Percentiles rank a stretch among this genome's conserved stretches.
These are phyloP conservation scores for Polydesmus complanatus DNA, from an alignment of 2,888 invertebrate genomes.

Conservation along the genomic window DNA sequence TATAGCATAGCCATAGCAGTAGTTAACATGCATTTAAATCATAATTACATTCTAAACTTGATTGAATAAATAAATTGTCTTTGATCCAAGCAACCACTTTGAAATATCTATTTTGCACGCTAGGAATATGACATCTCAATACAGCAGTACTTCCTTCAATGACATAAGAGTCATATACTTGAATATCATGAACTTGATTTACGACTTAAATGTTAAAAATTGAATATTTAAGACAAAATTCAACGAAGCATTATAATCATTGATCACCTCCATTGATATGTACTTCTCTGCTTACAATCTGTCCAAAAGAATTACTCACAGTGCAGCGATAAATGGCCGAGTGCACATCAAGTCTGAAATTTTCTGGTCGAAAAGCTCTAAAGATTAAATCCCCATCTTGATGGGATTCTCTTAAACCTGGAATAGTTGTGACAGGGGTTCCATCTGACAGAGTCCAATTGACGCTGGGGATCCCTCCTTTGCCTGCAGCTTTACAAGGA, in stretches of 20 bases:
- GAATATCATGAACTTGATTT: not conserved
- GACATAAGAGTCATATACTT: not conserved
- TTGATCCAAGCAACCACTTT: not conserved
- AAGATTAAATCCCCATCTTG: slow-evolving; percentile 1
- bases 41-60: not conserved
- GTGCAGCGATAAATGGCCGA: slow-evolving; percentile 3
- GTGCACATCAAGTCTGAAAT: slow-evolving; percentile 3
- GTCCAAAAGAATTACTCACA: not conserved
- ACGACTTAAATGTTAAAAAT: not conserved
- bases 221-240: not conserved
- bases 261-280: slow-evolving; percentile 2
- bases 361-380: not conserved
- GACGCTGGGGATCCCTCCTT: not conserved
- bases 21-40: too few relatives aligned
- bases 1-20: not conserved
- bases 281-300: slow-evolving; percentile 4
- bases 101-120: not conserved
- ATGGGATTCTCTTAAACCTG: not conserved
- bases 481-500: not conserved
- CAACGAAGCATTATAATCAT: not conserved
- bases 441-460: slow-evolving; percentile 7
- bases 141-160: not conserved
- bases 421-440: not conserved
- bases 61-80: not conserved
- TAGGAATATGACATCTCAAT: not conserved